Evolutionary conservation across 2,113 vertebrate species (phyloP).

Genomic region (Myrmecobius fasciatus): DNA sequence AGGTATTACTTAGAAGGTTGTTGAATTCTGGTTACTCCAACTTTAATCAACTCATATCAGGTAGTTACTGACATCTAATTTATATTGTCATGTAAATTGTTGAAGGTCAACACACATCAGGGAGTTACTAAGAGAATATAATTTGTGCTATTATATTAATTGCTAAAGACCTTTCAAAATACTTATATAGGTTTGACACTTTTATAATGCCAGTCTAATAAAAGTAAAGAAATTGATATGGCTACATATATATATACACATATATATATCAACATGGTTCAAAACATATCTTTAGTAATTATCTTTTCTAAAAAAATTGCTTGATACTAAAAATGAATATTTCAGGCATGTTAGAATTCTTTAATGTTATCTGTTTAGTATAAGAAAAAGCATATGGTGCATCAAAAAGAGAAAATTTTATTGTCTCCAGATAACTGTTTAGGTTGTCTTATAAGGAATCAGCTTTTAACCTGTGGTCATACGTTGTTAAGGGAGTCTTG

Average conservation of each 20-base stretch:
- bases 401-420: slow-evolving; percentile 42
- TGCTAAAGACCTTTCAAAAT: slow-evolving; percentile 40
- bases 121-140: background rate
- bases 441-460: slow-evolving; percentile 54
- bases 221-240: background rate
- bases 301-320: background rate
- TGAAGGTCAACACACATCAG: background rate
- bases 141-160: background rate
- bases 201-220: background rate
- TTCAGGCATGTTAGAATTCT: background rate
- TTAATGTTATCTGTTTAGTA: slow-evolving; percentile 43
- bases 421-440: slow-evolving; percentile 51
- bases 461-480: slow-evolving; percentile 63
- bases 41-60: background rate
- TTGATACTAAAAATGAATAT: slow-evolving; percentile 12
- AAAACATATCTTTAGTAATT: background rate
- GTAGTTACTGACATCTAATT: background rate
- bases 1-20: background rate
- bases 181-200: slow-evolving; percentile 2
- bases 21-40: background rate
- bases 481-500: slow-evolving; percentile 77
- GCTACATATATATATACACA: background rate
- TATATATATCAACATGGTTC: slow-evolving; percentile 6
- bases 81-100: background rate
- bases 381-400: slow-evolving; percentile 3